A percentile compares a stretch with the other conserved stretches of the same genome.
phyloP scores from a whole-genome alignment of 2,888 invertebrate species.

The Chrysolina haemoptera region DNA sequence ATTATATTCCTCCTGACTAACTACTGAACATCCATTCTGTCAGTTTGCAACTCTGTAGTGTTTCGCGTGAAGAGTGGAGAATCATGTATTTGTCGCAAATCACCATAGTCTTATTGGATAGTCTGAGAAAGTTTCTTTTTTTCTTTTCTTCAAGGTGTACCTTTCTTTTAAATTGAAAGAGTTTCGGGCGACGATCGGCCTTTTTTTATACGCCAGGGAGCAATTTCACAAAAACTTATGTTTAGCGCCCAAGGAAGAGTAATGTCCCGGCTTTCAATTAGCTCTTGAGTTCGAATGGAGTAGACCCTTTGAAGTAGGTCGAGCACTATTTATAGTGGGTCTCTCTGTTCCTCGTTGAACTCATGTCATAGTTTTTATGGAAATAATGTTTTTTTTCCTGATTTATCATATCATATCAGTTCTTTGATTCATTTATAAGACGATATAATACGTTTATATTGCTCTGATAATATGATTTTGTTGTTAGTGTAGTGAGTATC shows the following conservation, averaged over 20 bases:
- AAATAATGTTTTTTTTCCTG: background rate
- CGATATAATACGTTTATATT: too few relatives aligned
- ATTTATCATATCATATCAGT: background rate
- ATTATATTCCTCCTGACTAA: background rate
- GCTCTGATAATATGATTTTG: too few relatives aligned
- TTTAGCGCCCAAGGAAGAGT: conserved; percentile 28
- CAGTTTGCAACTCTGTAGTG: background rate
- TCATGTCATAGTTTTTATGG: background rate
- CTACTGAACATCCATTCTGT: background rate
- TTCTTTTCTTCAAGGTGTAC: background rate
- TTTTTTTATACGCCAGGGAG: conserved; percentile 24
- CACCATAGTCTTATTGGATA: conserved; percentile 4
- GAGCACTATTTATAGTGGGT: conserved; percentile 22
- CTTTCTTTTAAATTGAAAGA: conserved; percentile 29
- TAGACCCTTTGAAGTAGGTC: conserved; percentile 23
- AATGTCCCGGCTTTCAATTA: conserved; percentile 29
- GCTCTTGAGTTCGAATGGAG: conserved; percentile 22
- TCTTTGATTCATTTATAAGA: too few relatives aligned
- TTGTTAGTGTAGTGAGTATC: conserved; percentile 10
- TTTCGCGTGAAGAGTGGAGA: background rate
- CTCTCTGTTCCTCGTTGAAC: background rate
- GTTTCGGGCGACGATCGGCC: conserved; percentile 27
- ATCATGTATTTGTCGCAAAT: conserved; percentile 5
- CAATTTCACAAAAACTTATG: conserved; percentile 28
- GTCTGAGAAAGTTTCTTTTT: conserved; percentile 11